Evolutionary conservation across 2,888 invertebrate genomes (phyloP).

Genomic region (Eulithis prunata): DNA sequence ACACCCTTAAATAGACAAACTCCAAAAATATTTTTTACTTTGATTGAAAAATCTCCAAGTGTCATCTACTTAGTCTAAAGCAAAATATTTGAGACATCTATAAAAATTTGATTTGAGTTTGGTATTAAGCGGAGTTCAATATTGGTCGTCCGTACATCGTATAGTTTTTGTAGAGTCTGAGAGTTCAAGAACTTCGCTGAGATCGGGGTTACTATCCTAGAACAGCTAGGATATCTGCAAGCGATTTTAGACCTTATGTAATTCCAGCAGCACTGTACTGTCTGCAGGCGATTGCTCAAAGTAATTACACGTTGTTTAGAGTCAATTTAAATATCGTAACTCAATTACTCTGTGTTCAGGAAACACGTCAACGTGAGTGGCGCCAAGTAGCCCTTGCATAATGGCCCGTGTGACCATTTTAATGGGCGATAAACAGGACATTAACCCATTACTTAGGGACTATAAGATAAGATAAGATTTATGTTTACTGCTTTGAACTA

Average conservation of each 20-base stretch:
- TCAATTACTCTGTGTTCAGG: conserved; percentile 69
- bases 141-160: too few species aligned
- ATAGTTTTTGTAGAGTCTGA: too few species aligned
- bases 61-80: too few species aligned
- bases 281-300: conserved; percentile 29
- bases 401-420: conserved; percentile 42
- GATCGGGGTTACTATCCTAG: too few species aligned
- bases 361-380: conserved; percentile 58
- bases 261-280: not conserved
- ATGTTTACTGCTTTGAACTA: conserved; percentile 11
- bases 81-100: too few species aligned
- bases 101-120: too few species aligned
- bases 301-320: conserved; percentile 59
- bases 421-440: conserved; percentile 44
- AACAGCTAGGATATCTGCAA: not conserved
- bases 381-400: conserved; percentile 61
- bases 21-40: too few species aligned
- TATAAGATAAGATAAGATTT: conserved; percentile 20
- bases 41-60: too few species aligned
- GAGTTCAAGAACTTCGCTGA: too few species aligned
- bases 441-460: conserved; percentile 39
- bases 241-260: not conserved
- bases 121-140: too few species aligned
- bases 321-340: conserved; percentile 61
- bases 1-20: not conserved